Percentiles rank a stretch among this genome's conserved stretches.
phyloP scores from a whole-genome alignment of 2,888 invertebrate species.

The Agrotis exclamationis region DNA sequence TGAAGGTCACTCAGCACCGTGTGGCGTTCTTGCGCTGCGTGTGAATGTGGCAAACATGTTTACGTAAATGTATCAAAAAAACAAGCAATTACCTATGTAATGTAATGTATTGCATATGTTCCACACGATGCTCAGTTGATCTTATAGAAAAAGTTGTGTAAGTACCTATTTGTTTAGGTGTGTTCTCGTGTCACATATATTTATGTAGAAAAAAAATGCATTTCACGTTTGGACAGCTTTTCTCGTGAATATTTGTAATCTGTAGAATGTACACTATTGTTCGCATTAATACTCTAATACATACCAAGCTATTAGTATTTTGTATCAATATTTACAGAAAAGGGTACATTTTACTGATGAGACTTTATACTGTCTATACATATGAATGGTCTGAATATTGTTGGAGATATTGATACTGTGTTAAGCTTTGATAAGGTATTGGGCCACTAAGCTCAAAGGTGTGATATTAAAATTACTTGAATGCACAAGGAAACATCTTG shows the following conservation, averaged over 20 bases:
- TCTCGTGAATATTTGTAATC: slow-evolving; percentile 36
- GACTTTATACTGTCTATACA: slow-evolving; percentile 11
- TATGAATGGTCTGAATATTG: slow-evolving; percentile 17
- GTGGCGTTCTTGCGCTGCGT: slow-evolving; percentile 1
- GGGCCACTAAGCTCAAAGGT: slow-evolving; percentile 41
- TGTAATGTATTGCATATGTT: slow-evolving; percentile 16
- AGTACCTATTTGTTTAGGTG: slow-evolving; percentile 16
- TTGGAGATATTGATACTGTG: slow-evolving; percentile 23
- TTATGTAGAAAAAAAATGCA: slow-evolving; percentile 51
- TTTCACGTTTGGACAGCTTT: slow-evolving; percentile 61
- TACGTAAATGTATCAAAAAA: slow-evolving; percentile 6
- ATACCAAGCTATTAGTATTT: slow-evolving; percentile 33
- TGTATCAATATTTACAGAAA: slow-evolving; percentile 45
- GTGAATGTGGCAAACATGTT: slow-evolving; percentile 9
- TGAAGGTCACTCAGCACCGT: slow-evolving; percentile 34
- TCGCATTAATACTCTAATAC: slow-evolving; percentile 8
- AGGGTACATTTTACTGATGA: slow-evolving; percentile 6
- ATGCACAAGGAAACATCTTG: slow-evolving; percentile 50
- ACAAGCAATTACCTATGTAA: slow-evolving; percentile 19
- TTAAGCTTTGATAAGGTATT: slow-evolving; percentile 29
- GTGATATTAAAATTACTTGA: slow-evolving; percentile 59
- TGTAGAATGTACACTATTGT: slow-evolving; percentile 34
- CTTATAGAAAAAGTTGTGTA: slow-evolving; percentile 20
- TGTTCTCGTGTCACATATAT: background rate
- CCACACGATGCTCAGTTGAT: slow-evolving; percentile 25